Evolutionary conservation across 2,113 vertebrate genomes (phyloP).

Genomic region (Leptobrachium ailaonicum): DNA sequence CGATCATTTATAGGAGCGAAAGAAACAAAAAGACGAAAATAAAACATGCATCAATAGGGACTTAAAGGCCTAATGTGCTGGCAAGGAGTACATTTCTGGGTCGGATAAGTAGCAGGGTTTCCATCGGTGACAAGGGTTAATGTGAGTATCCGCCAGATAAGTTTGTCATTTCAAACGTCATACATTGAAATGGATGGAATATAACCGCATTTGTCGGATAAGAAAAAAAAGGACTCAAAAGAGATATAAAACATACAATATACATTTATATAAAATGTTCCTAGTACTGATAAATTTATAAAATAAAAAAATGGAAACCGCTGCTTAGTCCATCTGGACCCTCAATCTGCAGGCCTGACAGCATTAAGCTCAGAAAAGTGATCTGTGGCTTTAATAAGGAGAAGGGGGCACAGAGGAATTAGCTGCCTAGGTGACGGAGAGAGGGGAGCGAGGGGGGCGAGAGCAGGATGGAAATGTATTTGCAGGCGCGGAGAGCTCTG

Average conservation of each 20-base stretch:
- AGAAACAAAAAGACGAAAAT: too few species aligned
- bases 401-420: constrained; percentile 91
- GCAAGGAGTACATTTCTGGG: too few species aligned
- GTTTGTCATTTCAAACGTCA: too few species aligned
- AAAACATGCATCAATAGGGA: too few species aligned
- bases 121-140: neutral
- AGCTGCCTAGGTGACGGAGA: constrained; percentile 87
- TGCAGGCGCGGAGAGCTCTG: constrained; percentile 76
- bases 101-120: too few species aligned
- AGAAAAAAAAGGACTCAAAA: neutral
- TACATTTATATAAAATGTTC: neutral
- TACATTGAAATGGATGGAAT: too few species aligned
- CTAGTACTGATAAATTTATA: constrained; percentile 25
- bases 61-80: too few species aligned
- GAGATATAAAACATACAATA: neutral
- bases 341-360: constrained; percentile 75
- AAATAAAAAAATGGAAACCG: constrained; percentile 16
- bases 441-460: constrained; percentile 70
- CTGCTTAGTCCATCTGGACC: constrained; percentile 70
- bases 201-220: too few species aligned
- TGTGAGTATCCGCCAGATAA: too few species aligned
- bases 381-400: constrained; percentile 99
- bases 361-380: constrained; percentile 85
- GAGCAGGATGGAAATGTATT: constrained; percentile 76
- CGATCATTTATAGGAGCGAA: too few species aligned